phyloP scores from a whole-genome alignment of 2,113 vertebrate species.

The Rhabdomys dilectus region DNA sequence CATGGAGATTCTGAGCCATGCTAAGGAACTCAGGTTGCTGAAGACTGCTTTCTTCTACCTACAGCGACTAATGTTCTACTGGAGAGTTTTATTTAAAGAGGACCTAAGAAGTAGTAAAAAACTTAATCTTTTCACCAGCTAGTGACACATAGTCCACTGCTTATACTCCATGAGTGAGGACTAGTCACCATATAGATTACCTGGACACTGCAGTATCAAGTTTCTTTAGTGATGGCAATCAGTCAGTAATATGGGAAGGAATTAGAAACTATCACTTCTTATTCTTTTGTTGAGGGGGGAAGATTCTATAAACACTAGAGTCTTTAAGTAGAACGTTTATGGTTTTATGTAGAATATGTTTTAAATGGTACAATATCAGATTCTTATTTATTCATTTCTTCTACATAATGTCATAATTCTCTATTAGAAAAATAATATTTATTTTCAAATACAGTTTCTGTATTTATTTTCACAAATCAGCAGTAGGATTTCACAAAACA shows the following conservation, averaged over 20 bases:
- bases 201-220: background rate
- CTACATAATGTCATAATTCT: slow-evolving; percentile 61
- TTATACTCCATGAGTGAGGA: background rate
- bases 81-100: background rate
- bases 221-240: background rate
- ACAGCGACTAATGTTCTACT: background rate
- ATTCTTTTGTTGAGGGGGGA: slow-evolving; percentile 21
- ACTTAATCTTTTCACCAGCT: background rate
- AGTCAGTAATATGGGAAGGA: background rate
- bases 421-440: slow-evolving; percentile 68
- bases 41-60: background rate
- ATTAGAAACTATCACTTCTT: slow-evolving; percentile 47
- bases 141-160: background rate
- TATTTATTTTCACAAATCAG: slow-evolving; percentile 13
- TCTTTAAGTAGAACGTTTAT: slow-evolving; percentile 56
- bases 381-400: slow-evolving; percentile 67
- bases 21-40: background rate
- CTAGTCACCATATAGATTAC: background rate
- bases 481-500: too few relatives aligned
- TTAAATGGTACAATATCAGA: slow-evolving; percentile 57
- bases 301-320: slow-evolving; percentile 51
- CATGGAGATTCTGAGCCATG: background rate
- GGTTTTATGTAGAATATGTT: slow-evolving; percentile 31
- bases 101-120: background rate
- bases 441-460: slow-evolving; percentile 27